phyloP scores from a whole-genome alignment of 2,113 vertebrate genomes.

The Trichomycterus rosablanca region DNA sequence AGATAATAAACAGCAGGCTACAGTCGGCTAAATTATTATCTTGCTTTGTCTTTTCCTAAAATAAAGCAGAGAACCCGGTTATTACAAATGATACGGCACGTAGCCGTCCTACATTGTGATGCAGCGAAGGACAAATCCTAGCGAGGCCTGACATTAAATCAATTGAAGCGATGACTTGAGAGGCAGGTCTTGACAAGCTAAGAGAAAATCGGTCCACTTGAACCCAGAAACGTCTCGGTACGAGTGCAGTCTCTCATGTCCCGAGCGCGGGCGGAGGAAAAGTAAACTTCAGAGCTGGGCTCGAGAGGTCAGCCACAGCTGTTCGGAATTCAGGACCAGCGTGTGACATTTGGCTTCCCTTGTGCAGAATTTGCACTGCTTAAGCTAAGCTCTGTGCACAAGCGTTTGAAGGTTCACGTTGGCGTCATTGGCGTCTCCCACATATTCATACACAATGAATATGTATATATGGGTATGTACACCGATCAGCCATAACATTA shows the following conservation, averaged over 20 bases:
- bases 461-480: no score
- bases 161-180: background rate
- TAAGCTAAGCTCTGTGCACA: no score
- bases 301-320: conserved; percentile 37
- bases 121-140: conserved; percentile 4
- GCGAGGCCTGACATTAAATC: conserved; percentile 7
- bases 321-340: conserved; percentile 28
- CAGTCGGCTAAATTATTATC: no score
- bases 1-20: no score
- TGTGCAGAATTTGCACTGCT: conserved; percentile 36
- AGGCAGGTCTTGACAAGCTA: conserved; percentile 7
- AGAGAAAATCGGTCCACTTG: conserved; percentile 4
- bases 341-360: conserved; percentile 31
- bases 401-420: no score
- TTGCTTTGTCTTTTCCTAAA: no score
- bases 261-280: conserved; percentile 4
- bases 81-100: conserved; percentile 1
- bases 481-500: no score
- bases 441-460: no score
- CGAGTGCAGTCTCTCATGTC: no score
- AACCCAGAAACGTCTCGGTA: conserved; percentile 14
- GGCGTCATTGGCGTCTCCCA: no score
- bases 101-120: background rate
- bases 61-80: background rate
- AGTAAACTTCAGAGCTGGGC: conserved; percentile 19